Evolutionary conservation across 2,797 vertebrate species (phyloP).

Genomic region (Schizopygopsis malacanthus): DNA sequence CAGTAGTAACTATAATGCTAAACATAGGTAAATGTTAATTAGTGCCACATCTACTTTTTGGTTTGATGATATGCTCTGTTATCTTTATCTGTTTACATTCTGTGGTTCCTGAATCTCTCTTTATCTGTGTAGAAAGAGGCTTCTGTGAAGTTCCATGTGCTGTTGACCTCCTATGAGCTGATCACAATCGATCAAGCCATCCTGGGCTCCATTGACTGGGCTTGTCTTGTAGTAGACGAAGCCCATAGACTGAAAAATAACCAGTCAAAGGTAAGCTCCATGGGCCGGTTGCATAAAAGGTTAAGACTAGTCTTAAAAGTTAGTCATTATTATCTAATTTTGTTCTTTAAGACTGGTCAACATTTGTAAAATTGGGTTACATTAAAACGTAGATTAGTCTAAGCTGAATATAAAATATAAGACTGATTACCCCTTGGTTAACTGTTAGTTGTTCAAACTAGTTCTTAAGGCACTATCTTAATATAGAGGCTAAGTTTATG

Average conservation of each 20-base stretch:
- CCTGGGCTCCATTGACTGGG: constrained; percentile 97
- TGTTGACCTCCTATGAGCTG: constrained; percentile 95
- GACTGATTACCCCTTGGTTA: no score
- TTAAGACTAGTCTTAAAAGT: no score
- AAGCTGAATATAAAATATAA: no score
- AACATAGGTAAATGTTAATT: not conserved
- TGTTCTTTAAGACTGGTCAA: no score
- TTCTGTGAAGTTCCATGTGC: constrained; percentile 93
- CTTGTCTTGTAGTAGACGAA: constrained; percentile 97
- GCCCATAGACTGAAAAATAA: constrained; percentile 99
- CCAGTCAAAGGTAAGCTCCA: constrained; percentile 89
- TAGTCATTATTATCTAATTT: no score
- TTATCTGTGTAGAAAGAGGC: constrained; percentile 89
- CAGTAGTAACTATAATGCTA: not conserved
- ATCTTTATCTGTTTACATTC: not conserved
- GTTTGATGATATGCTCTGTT: not conserved
- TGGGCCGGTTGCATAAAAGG: no score
- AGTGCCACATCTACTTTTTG: not conserved
- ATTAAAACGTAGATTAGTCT: no score
- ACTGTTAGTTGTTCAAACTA: no score
- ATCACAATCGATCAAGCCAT: constrained; percentile 98
- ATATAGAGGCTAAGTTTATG: no score
- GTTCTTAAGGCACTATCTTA: no score
- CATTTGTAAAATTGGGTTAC: no score
- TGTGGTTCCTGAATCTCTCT: constrained; percentile 67